These are phyloP conservation scores for Patella ulyssiponensis DNA, from an alignment of 2,888 invertebrate genomes.

Conservation along the genomic window DNA sequence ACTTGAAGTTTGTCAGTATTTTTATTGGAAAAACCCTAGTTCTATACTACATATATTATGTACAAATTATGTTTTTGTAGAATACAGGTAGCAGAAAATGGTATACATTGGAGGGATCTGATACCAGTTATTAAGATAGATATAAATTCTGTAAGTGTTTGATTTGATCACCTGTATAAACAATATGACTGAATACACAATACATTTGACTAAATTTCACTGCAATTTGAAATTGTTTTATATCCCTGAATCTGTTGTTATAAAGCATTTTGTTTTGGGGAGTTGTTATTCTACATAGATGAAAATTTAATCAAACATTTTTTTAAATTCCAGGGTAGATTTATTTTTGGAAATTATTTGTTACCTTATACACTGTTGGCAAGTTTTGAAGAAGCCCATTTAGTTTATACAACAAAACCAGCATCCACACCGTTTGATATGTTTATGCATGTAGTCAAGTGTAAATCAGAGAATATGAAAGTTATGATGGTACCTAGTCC, in stretches of 20 bases:
- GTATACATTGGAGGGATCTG: slow-evolving; percentile 87
- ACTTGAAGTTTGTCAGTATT: too few species aligned
- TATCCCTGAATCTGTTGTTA: too few species aligned
- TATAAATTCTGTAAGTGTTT: slow-evolving; percentile 82
- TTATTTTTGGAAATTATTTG: slow-evolving; percentile 94
- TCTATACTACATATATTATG: too few species aligned
- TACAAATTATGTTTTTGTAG: slow-evolving; percentile 22
- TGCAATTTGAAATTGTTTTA: too few species aligned
- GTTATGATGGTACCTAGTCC: slow-evolving; percentile 95
- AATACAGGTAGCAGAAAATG: slow-evolving; percentile 36
- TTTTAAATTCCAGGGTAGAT: slow-evolving; percentile 79
- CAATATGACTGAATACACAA: too few species aligned
- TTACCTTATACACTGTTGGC: slow-evolving; percentile 91
- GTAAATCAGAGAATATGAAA: slow-evolving; percentile 94
- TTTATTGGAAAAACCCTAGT: too few species aligned
- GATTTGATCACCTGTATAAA: too few species aligned
- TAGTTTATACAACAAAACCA: slow-evolving; percentile 95
- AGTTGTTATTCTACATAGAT: not conserved
- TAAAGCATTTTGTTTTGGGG: too few species aligned
- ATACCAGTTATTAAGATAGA: slow-evolving; percentile 97
- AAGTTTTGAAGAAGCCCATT: slow-evolving; percentile 93
- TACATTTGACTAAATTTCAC: too few species aligned
- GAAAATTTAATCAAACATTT: not conserved
- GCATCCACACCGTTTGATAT: slow-evolving; percentile 93
- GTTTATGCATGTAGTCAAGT: slow-evolving; percentile 96